Conservation (phyloP, 2,888 invertebrate species). For the Noctua comes region DNA sequence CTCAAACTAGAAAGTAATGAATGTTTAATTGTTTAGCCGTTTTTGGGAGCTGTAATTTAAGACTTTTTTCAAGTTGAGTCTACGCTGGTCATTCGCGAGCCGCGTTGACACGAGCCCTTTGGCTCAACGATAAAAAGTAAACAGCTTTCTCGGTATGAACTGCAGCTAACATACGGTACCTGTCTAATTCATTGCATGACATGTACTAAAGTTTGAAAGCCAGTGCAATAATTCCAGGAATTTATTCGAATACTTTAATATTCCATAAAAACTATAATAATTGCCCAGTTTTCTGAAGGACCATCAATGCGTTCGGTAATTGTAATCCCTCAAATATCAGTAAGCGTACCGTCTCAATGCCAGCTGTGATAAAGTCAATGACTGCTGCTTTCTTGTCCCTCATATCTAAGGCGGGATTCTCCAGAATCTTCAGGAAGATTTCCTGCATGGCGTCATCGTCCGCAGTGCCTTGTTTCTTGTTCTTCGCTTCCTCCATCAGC, state of each 20-base stretch:
- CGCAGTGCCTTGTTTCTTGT: constrained; percentile 89
- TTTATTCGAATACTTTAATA: not conserved
- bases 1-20: not conserved
- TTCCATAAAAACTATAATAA: not conserved
- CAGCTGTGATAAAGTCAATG: constrained; percentile 96
- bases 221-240: constrained; percentile 11
- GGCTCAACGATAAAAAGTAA: not conserved
- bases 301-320: not conserved
- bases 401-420: constrained; percentile 93
- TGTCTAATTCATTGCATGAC: not conserved
- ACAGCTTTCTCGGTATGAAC: not conserved
- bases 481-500: constrained; percentile 93
- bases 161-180: not conserved
- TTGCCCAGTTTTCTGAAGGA: not conserved
- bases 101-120: not conserved
- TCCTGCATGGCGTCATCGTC: constrained; percentile 91
- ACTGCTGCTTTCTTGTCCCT: constrained; percentile 96
- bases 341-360: constrained; percentile 94
- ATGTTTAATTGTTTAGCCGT: not conserved
- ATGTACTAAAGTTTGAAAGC: not conserved
- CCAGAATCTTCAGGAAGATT: constrained; percentile 94
- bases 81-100: not conserved
- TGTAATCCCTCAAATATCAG: not conserved
- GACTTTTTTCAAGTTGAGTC: not conserved
- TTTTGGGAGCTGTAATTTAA: not conserved